Conservation (phyloP, 1,140 invertebrate genomes). For the Drosophila lowei region DNA sequence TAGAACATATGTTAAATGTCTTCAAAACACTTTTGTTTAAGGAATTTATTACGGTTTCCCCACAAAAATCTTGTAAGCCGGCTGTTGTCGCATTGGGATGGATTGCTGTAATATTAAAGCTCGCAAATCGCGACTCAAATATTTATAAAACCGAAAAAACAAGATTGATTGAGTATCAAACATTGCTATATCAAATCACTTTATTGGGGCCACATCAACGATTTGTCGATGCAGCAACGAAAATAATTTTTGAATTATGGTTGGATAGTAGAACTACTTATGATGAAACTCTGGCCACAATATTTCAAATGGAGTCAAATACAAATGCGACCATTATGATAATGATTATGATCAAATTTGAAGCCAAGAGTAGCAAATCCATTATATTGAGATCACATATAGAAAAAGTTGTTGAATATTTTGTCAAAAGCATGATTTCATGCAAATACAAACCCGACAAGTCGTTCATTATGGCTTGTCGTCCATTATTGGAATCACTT, state of each 20-base stretch:
- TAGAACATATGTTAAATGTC: constrained; percentile 87
- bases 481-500: constrained; percentile 87
- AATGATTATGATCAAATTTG: constrained; percentile 55
- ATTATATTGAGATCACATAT: constrained; percentile 82
- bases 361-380: constrained; percentile 21
- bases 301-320: constrained; percentile 67
- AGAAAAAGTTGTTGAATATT: constrained; percentile 87
- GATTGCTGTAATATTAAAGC: constrained; percentile 60
- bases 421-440: constrained; percentile 92
- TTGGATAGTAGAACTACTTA: constrained; percentile 58
- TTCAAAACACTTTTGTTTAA: constrained; percentile 86
- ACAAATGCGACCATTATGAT: constrained; percentile 62
- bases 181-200: constrained; percentile 65
- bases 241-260: constrained; percentile 72
- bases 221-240: constrained; percentile 63
- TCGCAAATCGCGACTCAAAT: constrained; percentile 54
- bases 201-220: constrained; percentile 50
- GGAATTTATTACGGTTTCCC: constrained; percentile 87
- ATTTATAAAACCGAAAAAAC: constrained; percentile 70
- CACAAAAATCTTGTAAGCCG: constrained; percentile 85
- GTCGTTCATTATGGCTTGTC: constrained; percentile 87
- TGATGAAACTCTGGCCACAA: constrained; percentile 39
- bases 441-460: constrained; percentile 90
- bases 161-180: constrained; percentile 66
- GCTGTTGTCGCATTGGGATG: constrained; percentile 70